Percentiles rank a stretch among this genome's conserved stretches.
Conservation (phyloP, 2,797 vertebrate species). For the Vultur gryphus region DNA sequence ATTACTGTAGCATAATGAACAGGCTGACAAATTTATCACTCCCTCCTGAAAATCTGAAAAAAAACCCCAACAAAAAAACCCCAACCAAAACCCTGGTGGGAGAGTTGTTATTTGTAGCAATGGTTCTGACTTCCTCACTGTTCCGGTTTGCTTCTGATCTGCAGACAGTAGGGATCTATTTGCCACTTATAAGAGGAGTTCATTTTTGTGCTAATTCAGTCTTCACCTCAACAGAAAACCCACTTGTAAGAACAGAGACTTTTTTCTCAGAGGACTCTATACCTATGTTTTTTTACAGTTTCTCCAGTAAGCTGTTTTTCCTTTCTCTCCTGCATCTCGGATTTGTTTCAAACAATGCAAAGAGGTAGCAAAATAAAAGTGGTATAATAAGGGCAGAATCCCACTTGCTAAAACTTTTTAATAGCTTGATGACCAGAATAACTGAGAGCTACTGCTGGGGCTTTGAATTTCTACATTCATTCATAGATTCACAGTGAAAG, state of each 20-base stretch:
- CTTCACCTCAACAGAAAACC: background rate
- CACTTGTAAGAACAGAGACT: background rate
- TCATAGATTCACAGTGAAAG: slow-evolving; percentile 1
- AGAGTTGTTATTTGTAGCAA: background rate
- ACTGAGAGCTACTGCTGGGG: background rate
- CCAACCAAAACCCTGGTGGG: background rate
- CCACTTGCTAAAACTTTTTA: background rate
- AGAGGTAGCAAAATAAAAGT: background rate
- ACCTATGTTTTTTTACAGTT: background rate
- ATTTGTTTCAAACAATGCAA: background rate
- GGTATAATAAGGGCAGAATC: background rate
- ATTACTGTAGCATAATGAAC: background rate
- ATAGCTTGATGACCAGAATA: background rate
- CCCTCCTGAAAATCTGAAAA: background rate
- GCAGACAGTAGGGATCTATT: background rate
- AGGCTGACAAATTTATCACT: background rate
- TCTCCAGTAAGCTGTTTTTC: background rate
- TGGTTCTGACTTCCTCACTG: background rate
- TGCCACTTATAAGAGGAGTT: background rate
- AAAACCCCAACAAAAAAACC: fast-evolving
- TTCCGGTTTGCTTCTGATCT: background rate
- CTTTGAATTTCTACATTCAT: background rate
- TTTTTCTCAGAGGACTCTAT: background rate
- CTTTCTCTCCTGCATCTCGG: background rate
- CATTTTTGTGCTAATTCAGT: background rate